Base-by-base conservation (phyloP, 1,140 invertebrate genomes). In the Pseudomyrmex sp. region DNA sequence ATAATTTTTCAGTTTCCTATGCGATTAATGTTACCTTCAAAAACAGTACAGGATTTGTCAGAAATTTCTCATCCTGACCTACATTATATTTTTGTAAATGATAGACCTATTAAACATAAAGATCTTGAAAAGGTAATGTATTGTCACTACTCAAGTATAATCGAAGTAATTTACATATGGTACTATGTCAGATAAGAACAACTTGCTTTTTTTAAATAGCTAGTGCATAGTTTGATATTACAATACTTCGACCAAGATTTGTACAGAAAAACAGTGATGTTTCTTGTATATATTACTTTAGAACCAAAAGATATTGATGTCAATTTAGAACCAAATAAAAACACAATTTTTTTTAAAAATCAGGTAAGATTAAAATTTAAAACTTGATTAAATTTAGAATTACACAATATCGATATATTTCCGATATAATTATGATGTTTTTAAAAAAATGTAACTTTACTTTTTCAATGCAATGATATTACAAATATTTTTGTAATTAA, bases 261-360 rank as follows among this genome's bases (percentile, higher is more conserved):
- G 13, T 69, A 85, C 20, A 91, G 90, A 7, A 95, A 95, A 46
- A 95, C 95, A 83, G 91, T 93, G 2, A 74, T 94, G 48, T 95
- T 95, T 88, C 84, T 95, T 85, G 15, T 96, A 2, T 90, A 91
- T 26, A 86, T 97, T 50, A 92, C 86, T 23, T 77, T 95, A 8
- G 93, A 95, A 50, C 84, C 95, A 23, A 89, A 91, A 44, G 86
- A 93, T 52, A 65, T 96, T 44, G 96, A 97, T 93, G 93, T 96
- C 10, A 97, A 97, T 92, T 85, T 96, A 56, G 96, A 97, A 85
- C 96, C 96, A 7, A 96, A 96, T 90, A 97, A 97, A 93, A 95
- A 95, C 65, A 92, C 92, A 92, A 93, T 96, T 23, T 90, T 96
- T 44, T 89, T 96, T 15, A 94, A 95, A 69, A 93, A 96, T 87